Evolutionary conservation across 2,888 invertebrate genomes (phyloP), one percentile per base, ranked within the genome.

Genomic region (Xestobium rufovillosum): DNA sequence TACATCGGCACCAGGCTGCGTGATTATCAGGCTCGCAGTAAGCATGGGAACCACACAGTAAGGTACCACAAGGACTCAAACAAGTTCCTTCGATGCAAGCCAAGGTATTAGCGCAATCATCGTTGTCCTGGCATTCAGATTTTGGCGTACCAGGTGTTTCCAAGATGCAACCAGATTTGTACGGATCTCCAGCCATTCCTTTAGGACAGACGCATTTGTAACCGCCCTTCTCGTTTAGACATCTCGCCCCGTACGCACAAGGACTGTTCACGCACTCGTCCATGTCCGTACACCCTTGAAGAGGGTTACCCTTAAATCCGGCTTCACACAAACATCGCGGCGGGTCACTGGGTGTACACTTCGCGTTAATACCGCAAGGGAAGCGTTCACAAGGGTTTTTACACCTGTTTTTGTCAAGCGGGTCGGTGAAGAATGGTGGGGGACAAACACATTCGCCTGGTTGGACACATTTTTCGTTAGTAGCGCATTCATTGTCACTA

Each of bases 361-460:
- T 85, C 3, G 90, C 83, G 59, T 91, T 90, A 31, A 90, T 81
- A 17, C 92, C 91, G 53, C 92, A 92, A 4, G 83, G 80, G 60
- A 84, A 89, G 42, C 90, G 74, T 63, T 92, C 89, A 60, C 91
- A 92, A 4, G 91, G 91, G 69, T 85, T 91, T 67, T 90, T 90
- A 60, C 92, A 92, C 59, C 83, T 82, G 59, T 87, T 86, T 19
- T 79, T 80, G 56, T 90, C 87, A 12, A 75, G 71, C 6, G 82
- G 76, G 59, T 92, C 91, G 16, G 83, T 75, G 62, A 87, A 90
- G 67, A 82, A 92, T 1, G 92, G 92, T 11, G 90, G 89, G 15
- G 88, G 87, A 57, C 92, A 92, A 11, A 90, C 76, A 57, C 92
- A 92, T 65, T 88, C 83, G 1, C 91, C 91, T 2, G 90, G 90